Evolutionary conservation across 2,113 vertebrate genomes (phyloP).

Genomic region (Gymnocephalus cernua): DNA sequence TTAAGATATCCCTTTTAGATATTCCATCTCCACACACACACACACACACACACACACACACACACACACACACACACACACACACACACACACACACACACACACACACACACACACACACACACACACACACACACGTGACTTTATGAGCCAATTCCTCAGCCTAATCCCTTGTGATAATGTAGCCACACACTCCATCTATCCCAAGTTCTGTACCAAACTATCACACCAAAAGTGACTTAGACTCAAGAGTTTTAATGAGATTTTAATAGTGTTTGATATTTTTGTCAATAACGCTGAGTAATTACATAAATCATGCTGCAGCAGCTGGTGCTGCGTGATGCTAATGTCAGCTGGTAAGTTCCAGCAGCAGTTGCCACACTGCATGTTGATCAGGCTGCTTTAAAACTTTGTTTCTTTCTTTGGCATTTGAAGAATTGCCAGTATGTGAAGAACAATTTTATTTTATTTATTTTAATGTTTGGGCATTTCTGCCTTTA

Average conservation of each 20-base stretch:
- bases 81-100: not conserved
- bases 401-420: slow-evolving; percentile 23
- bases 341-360: slow-evolving; percentile 58
- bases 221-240: slow-evolving; percentile 31
- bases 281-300: slow-evolving; percentile 50
- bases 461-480: too few species aligned
- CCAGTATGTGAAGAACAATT: not conserved
- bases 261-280: slow-evolving; percentile 58
- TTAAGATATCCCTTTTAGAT: too few species aligned
- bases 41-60: not conserved
- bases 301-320: slow-evolving; percentile 59
- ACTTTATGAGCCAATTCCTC: slow-evolving; percentile 26
- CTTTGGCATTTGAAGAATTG: slow-evolving; percentile 17
- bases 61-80: not conserved
- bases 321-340: slow-evolving; percentile 39
- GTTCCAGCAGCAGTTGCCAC: slow-evolving; percentile 14
- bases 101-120: not conserved
- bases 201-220: slow-evolving; percentile 49
- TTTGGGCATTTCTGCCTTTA: too few species aligned
- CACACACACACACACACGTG: not conserved
- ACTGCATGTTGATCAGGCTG: slow-evolving; percentile 30
- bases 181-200: not conserved
- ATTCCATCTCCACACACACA: too few species aligned
- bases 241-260: slow-evolving; percentile 49
- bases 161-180: not conserved